Base-by-base conservation (phyloP, 37 sponge, comb jelly and placozoan genomes). In the Beroe forskalii region DNA sequence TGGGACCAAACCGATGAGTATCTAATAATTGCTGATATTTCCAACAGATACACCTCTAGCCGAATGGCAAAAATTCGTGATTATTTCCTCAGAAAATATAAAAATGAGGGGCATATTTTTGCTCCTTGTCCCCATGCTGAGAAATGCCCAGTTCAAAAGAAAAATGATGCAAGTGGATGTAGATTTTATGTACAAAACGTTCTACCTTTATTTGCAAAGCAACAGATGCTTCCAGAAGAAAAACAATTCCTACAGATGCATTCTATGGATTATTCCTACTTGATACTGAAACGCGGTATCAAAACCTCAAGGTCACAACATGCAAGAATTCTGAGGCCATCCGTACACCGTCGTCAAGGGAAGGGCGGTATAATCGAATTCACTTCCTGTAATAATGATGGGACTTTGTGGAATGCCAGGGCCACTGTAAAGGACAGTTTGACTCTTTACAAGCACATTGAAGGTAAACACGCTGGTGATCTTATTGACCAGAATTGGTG, bases 121-220 rank as follows among this genome's bases (percentile, higher is more conserved):
- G 86, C 86, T 27, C 86, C 86, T 1, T 80, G 86, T 80, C 86
- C 86, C 8, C 86, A 80, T 25, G 44, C 86, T 44, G 4, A 44
- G 0, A 12, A 20, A 41, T 80, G 86, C 22, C 86, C 86, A 25
- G n/a, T 80, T 25, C 25, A 1, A 2, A 41, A 44, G 30, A 80
- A 80, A 25, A 80, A 44, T 23, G 86, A 80, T 80, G 20, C 86
- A 25, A 32, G 42, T 20, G 86, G 37, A 0, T 80, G 86, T 80
- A 41, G 86, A 24, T 80, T 80, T 80, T 24, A 22, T 3, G 17
- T 36, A 32, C 28, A 17, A 4, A 36, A 69, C 19, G 38, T 69
- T 14, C 27, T 37, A 69, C 27, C 72, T 31, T 1, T 69, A 36
- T 33, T 1, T 35, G 19, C 39, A 1, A 69, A 69, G 72, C 6